Base-by-base conservation (phyloP, 2,113 vertebrate genomes). In the Oreotrochilus melanogaster region DNA sequence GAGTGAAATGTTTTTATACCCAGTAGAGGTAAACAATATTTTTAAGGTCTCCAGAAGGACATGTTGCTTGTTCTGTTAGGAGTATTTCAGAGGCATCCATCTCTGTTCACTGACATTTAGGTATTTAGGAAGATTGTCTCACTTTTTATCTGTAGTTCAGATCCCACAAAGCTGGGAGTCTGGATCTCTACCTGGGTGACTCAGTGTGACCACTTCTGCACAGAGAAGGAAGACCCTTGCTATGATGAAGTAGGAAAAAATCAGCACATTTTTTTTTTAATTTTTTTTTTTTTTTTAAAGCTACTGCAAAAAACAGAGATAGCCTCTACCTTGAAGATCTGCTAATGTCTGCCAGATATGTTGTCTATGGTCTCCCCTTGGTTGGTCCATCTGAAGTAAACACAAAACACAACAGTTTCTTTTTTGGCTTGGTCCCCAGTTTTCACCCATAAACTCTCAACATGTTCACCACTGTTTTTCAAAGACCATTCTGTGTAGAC, bases 331-430 rank as follows among this genome's bases (percentile, higher is more conserved):
- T 50, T 27, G 48, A 51, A 35, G 5, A 66, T 31, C 18, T 66
- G 4, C 7, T 88, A 22, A 27, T 50, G 0, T 50, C 39, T 65
- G 10, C 39, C 35, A 71, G 24, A 57, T 66, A 61, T 0, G 16
- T 7, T 30, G 0, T 43, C 58, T 76, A 6, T 45, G 22, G 10
- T 10, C 28, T 7, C 3, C 2, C 4, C 42, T 62, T 53, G 2
- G 3, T 30, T 24, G 7, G 4, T 18, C 8, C 3, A 8, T 22
- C 51, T 75, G 35, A 61, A 66, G 14, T 7, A 66, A 60, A 39
- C 9, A 39, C 2, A 3, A 61, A 7, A 25, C 17, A 7, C 3
- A 2, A 31, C 9, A 8, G 28, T 54, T 89, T 7, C 11, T 70
- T 78, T 65, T 18, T 21, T 39, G 24, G 6, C 8, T 39, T 65